Base-by-base conservation (phyloP, 2,113 vertebrate species). In the Heptranchias perlo region DNA sequence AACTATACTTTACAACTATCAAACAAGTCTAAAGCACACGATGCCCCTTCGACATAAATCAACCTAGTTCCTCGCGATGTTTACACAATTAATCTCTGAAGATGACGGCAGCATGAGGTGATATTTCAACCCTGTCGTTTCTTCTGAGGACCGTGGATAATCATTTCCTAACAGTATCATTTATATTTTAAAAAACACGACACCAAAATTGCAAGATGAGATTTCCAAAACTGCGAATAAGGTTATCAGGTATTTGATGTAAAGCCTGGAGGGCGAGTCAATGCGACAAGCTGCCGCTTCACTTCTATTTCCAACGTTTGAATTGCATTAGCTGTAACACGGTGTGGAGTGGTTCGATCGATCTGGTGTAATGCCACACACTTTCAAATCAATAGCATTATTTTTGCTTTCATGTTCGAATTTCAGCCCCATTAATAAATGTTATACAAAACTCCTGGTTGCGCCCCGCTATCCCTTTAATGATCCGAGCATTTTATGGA, bases 111-210 rank as follows among this genome's bases (percentile, higher is more conserved):
- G 64, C 23, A 95, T 28, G 93, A 69, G 64, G 64, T 95, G 94
- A 95, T 95, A 95, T 73, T 95, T 95, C 39, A 95, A 47, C 64
- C 94, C 44, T 44, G 18, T 69, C 39, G 65, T 95, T 95, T 69
- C 94, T 95, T 95, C 94, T 95, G 94, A 95, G 94, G 94, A 52
- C 94, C 94, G 39, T 95, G 44, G 94, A 62, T 35, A 95, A 95
- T 95, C 94, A 95, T 28, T 95, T 95, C 94, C 94, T 95, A 95
- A 95, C 94, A 95, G 94, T 95, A 95, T 95, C 94, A 47, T 95
- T 69, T 69, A 94, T 94, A 25, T 49, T 52, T 35, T 7, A 10
- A 65, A 39, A 94, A 65, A 94, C 92, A 95, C 65, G 94, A 95
- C 94, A 95, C 94, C 94, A 69, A 95, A 69, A 95, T 95, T 95